Percentiles rank a stretch among this genome's conserved stretches.
Evolutionary conservation across 2,113 vertebrate genomes (phyloP).

Genomic region (Pseudolaguvia tuberculata): DNA sequence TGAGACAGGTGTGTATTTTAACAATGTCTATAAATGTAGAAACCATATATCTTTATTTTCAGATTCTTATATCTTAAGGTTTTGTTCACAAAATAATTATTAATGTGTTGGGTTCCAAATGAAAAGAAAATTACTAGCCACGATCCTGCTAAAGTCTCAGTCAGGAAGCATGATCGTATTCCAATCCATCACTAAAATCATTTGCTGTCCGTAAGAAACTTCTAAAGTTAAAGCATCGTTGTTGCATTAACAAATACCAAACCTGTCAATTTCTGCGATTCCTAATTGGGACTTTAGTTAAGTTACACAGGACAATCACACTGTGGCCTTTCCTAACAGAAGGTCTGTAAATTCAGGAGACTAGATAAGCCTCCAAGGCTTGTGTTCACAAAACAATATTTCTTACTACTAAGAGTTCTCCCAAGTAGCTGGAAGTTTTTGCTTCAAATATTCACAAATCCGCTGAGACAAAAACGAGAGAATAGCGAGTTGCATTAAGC

Average conservation of each 20-base stretch:
- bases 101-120: conserved; percentile 4
- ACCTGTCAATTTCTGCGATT: neutral
- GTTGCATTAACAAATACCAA: neutral
- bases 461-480: no score
- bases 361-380: conserved; percentile 38
- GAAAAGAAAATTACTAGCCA: conserved; percentile 30
- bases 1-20: conserved; percentile 6
- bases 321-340: conserved; percentile 68
- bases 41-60: conserved; percentile 27
- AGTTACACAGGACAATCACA: conserved; percentile 70
- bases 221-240: conserved; percentile 22
- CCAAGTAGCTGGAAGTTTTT: no score
- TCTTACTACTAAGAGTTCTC: no score
- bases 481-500: no score
- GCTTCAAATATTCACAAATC: no score
- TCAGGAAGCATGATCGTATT: conserved; percentile 4
- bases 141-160: conserved; percentile 23
- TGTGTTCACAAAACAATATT: no score
- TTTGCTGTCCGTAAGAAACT: neutral
- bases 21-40: neutral
- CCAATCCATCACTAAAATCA: neutral
- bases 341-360: conserved; percentile 56
- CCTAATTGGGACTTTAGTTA: conserved; percentile 32
- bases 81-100: conserved; percentile 22
- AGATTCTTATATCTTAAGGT: conserved; percentile 5